These are phyloP conservation scores for Felis chaus DNA, from an alignment of 2,113 vertebrate genomes.

Conservation along the genomic window DNA sequence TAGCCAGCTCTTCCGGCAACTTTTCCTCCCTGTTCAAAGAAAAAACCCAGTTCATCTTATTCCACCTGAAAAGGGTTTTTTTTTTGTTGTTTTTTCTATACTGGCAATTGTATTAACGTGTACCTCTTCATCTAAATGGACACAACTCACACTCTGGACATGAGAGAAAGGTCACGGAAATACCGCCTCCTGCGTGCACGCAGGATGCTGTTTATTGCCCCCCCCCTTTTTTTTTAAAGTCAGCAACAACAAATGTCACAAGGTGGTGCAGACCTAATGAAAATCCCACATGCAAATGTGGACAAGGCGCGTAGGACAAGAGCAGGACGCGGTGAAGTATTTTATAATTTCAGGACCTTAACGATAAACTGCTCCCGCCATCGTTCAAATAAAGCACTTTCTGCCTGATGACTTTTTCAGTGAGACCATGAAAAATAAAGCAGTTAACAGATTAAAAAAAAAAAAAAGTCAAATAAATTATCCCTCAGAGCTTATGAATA, in stretches of 20 bases:
- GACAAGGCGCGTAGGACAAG: not conserved
- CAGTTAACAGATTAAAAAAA: not conserved
- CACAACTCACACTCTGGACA: not conserved
- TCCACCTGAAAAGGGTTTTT: not conserved
- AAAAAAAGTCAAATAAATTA: not conserved
- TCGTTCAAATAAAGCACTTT: not conserved
- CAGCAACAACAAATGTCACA: conserved; percentile 23
- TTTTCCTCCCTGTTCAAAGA: not conserved
- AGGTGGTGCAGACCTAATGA: not conserved
- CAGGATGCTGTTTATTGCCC: not conserved
- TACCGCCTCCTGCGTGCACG: not conserved
- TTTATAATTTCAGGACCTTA: not conserved
- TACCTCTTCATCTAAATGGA: not conserved
- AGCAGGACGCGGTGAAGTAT: not conserved
- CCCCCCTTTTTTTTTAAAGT: not conserved
- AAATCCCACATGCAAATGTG: conserved; percentile 20
- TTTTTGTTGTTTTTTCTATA: not conserved
- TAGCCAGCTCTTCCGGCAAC: not conserved
- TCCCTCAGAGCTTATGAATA: not conserved
- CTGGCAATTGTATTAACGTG: not conserved
- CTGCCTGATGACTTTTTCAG: conserved; percentile 11
- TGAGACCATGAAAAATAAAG: conserved; percentile 12
- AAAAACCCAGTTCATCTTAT: fast-evolving
- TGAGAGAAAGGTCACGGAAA: not conserved
- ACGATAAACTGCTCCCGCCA: not conserved